Evolutionary conservation across 1,140 invertebrate species (phyloP), one percentile per base, ranked within the genome.

Genomic region (Antheraea mylitta): DNA sequence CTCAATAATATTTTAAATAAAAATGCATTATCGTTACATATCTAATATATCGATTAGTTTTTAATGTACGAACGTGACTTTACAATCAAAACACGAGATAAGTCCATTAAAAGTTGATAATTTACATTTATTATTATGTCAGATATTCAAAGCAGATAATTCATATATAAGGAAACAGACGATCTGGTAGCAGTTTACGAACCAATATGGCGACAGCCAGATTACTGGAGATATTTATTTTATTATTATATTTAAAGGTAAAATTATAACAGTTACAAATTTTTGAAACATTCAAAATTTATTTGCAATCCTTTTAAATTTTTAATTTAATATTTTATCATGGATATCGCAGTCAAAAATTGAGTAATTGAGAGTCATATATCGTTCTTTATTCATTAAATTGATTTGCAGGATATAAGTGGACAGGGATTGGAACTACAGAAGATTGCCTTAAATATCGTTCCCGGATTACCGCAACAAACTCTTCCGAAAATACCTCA

Each of bases 151-250:
- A 70, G 59, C 59, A 75, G 77, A 81, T 81, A 82, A 85, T 82
- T 82, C 80, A 73, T 75, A 75, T 77, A 76, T 79, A 78, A 77
- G 63, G 67, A 53, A 70, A 70, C 64, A 72, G 61, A 59, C 65
- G 58, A 9, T 66, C 67, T 73, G 74, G 65, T 37, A 62, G 59
- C 76, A 82, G 67, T 77, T 76, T 72, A 75, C 76, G 74, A 58
- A 71, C 79, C 66, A 73, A 69, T 58, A 87, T 87, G 85, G 75
- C 79, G 68, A 58, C 65, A 58, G 75, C 75, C 64, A 80, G 68
- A 75, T 60, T 79, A 69, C 19, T 69, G 66, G 59, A 70, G 61
- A 65, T 77, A 45, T 69, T 77, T 58, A 42, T 72, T 64, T 69
- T 80, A 53, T 59, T 78, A 22, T 68, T 78, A 58, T 72, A 73